Evolutionary conservation across 92 coral and sea anemone species (phyloP).

Genomic region (Heteractis magnifica): DNA sequence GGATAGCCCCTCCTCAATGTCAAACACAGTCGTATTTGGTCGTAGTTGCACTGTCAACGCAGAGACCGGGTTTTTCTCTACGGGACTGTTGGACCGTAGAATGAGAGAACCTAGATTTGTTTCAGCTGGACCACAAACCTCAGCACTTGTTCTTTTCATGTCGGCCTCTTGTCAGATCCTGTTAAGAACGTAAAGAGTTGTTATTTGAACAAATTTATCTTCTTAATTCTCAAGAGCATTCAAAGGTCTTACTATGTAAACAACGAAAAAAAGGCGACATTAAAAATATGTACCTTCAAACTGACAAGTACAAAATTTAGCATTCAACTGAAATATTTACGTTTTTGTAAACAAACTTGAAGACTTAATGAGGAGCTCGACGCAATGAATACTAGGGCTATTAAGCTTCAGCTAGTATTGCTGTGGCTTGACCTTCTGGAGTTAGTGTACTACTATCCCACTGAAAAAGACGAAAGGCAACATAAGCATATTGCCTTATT

Average conservation of each 20-base stretch:
- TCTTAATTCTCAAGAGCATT: slow-evolving; percentile 4
- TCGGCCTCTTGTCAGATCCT: neutral
- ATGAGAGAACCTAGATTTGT: neutral
- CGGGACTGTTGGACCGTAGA: neutral
- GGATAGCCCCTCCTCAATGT: slow-evolving; percentile 3
- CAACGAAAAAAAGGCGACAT: neutral
- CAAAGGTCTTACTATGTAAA: neutral
- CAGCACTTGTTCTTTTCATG: slow-evolving; percentile 3
- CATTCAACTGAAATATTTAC: neutral
- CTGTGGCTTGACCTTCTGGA: neutral
- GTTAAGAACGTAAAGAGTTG: neutral
- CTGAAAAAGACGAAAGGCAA: neutral
- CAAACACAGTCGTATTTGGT: neutral
- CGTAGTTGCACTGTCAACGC: neutral
- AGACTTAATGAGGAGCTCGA: neutral
- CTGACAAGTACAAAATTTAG: neutral
- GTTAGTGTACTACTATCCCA: neutral
- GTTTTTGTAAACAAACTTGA: neutral
- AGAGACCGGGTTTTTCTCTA: neutral
- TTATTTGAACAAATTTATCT: neutral
- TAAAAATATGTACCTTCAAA: neutral
- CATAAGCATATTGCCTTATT: neutral
- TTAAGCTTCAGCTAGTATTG: neutral
- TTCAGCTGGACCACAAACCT: neutral
- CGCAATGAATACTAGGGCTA: neutral